A percentile compares a stretch with the other conserved stretches of the same genome.
phyloP scores from a whole-genome alignment of 2,888 invertebrate species.

The Tinea semifulvella region DNA sequence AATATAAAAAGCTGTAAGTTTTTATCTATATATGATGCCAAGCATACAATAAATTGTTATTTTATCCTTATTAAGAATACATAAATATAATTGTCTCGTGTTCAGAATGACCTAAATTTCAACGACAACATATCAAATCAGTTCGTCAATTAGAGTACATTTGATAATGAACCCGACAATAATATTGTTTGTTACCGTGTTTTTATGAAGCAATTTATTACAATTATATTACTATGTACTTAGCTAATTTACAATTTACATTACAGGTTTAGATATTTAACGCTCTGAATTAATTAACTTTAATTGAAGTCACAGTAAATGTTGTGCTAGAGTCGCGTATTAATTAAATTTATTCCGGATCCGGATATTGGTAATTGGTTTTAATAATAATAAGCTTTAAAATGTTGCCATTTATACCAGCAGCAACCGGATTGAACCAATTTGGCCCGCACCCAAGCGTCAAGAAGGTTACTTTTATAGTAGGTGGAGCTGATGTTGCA shows the following conservation, averaged over 20 bases:
- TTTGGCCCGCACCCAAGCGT: not conserved
- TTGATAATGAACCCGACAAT: conserved; percentile 4
- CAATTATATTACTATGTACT: no score
- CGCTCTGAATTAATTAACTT: not conserved
- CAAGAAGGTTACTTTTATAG: not conserved
- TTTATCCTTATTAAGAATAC: no score
- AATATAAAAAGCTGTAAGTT: no score
- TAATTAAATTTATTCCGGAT: not conserved
- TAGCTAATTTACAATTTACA: not conserved
- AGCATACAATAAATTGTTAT: no score
- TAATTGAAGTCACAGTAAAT: not conserved
- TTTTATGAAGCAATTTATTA: not conserved
- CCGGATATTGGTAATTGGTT: not conserved
- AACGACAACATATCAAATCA: not conserved
- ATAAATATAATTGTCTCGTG: not conserved
- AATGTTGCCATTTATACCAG: conserved; percentile 1
- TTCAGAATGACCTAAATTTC: not conserved
- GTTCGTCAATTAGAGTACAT: not conserved
- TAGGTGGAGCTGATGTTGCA: not conserved
- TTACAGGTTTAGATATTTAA: not conserved
- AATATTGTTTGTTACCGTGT: not conserved
- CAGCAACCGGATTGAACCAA: conserved; percentile 2
- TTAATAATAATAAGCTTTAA: not conserved
- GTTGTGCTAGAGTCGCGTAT: not conserved
- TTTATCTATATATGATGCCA: no score